Percentiles rank a stretch among this genome's conserved stretches.
phyloP scores from a whole-genome alignment of 2,888 invertebrate genomes.

The Dorcus hopei region DNA sequence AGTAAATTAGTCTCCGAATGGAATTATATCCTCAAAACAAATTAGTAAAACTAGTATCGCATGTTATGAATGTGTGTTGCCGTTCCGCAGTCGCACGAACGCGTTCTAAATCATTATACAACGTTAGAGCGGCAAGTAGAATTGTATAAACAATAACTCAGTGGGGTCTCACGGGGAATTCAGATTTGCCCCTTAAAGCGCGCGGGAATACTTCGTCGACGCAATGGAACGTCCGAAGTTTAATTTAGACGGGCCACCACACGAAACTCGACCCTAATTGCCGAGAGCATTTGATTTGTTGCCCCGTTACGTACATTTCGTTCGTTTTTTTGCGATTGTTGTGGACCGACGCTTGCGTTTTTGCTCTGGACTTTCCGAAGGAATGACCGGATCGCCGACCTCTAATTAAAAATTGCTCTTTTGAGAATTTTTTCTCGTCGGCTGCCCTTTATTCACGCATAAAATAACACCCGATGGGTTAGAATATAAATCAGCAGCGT shows the following conservation, averaged over 20 bases:
- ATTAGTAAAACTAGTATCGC: constrained; percentile 2
- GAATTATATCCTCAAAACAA: constrained; percentile 2
- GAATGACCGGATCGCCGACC: background rate
- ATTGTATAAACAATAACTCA: background rate
- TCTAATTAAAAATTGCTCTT: constrained; percentile 14
- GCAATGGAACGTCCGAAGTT: no score
- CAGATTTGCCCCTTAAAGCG: no score
- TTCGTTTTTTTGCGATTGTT: constrained; percentile 12
- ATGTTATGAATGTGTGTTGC: background rate
- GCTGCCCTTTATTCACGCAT: no score
- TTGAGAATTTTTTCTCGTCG: constrained; percentile 5
- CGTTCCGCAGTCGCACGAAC: background rate
- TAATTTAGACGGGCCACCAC: no score
- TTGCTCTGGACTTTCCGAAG: background rate
- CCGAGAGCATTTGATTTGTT: constrained; percentile 13
- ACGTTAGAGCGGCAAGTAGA: background rate
- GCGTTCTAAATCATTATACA: background rate
- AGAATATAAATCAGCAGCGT: no score
- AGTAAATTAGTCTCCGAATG: constrained; percentile 3
- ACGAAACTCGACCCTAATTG: constrained; percentile 3
- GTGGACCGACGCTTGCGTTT: background rate
- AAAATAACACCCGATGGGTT: no score
- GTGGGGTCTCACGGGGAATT: background rate
- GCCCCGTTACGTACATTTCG: constrained; percentile 7
- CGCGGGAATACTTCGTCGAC: no score